Conservation (phyloP, 2,888 invertebrate species). For the Polyommatus iphigenia region DNA sequence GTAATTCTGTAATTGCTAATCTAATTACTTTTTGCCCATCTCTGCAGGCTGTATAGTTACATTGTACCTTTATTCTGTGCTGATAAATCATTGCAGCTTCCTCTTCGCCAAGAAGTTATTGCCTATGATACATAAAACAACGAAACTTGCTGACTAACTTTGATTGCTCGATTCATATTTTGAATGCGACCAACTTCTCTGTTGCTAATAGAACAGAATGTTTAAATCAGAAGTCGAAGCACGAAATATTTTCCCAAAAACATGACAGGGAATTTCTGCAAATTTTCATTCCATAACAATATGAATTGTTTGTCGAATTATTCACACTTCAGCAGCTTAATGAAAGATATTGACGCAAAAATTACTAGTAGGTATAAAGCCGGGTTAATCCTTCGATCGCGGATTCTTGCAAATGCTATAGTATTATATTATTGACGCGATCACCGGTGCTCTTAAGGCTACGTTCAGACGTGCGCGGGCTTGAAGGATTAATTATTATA, state of each 20-base stretch:
- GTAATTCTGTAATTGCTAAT: too few species aligned
- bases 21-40: too few species aligned
- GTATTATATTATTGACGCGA: too few species aligned
- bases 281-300: neutral
- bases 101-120: constrained; percentile 15
- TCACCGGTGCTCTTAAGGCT: too few species aligned
- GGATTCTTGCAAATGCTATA: too few species aligned
- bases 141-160: neutral
- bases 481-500: too few species aligned
- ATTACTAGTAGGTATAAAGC: too few species aligned
- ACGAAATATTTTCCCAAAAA: neutral
- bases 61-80: too few species aligned
- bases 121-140: constrained; percentile 12
- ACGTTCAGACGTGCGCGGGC: too few species aligned
- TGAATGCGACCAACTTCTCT: neutral
- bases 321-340: neutral
- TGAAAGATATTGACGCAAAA: too few species aligned
- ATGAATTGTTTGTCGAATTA: neutral
- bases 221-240: neutral
- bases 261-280: neutral
- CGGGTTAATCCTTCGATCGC: too few species aligned
- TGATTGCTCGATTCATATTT: neutral
- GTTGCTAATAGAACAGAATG: neutral
- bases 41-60: too few species aligned
- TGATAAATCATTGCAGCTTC: constrained; percentile 16